phyloP scores from a whole-genome alignment of 2,888 invertebrate genomes.

The Noctua pronuba region DNA sequence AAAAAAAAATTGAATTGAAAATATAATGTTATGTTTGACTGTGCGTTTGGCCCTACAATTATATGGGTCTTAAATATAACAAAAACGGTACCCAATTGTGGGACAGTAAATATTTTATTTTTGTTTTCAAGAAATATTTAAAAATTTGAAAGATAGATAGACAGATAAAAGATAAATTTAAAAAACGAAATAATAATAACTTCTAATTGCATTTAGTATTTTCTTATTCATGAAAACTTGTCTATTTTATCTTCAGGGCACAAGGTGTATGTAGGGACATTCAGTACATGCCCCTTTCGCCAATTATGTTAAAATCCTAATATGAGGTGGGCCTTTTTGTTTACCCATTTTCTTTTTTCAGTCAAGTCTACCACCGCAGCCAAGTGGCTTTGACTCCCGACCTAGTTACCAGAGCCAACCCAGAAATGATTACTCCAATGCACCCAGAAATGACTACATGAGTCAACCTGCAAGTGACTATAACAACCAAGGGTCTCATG shows the following conservation, averaged over 20 bases:
- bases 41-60: too few species aligned
- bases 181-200: too few species aligned
- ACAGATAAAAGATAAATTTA: too few species aligned
- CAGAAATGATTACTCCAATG: conserved; percentile 70
- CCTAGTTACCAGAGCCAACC: conserved; percentile 67
- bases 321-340: neutral
- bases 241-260: neutral
- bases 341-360: conserved; percentile 47
- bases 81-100: neutral
- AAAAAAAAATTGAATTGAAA: too few species aligned
- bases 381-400: conserved; percentile 66
- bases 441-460: conserved; percentile 63
- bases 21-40: too few species aligned
- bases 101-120: too few species aligned
- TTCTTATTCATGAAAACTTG: too few species aligned
- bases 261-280: neutral
- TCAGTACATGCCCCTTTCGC: neutral
- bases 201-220: too few species aligned
- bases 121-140: too few species aligned
- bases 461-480: conserved; percentile 51
- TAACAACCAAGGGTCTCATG: conserved; percentile 44
- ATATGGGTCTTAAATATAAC: too few species aligned
- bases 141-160: too few species aligned
- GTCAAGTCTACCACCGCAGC: conserved; percentile 59
- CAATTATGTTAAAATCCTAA: neutral